Percentiles rank a stretch among this genome's conserved stretches.
Conservation (phyloP, 2,888 invertebrate species). For the Deroplatys truncata region DNA sequence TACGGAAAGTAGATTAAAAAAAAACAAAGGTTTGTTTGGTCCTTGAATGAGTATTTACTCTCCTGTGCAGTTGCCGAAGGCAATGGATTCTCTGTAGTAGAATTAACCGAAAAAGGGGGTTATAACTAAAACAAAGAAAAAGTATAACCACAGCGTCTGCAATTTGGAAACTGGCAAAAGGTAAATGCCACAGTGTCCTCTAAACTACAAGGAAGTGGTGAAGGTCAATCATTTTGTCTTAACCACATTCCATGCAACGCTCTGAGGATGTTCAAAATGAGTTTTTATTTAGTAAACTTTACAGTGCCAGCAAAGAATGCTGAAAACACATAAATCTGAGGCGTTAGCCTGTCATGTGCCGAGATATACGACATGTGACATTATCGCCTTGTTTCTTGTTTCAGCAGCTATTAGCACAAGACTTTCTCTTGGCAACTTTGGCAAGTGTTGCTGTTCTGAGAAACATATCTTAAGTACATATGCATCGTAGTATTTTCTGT, state of each 20-base stretch:
- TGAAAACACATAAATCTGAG: not conserved
- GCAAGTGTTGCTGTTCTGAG: not conserved
- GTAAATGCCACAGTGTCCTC: not conserved
- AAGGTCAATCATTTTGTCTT: not conserved
- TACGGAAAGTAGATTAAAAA: too few species aligned
- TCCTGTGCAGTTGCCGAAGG: too few species aligned
- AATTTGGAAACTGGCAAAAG: not conserved
- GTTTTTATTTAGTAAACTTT: not conserved
- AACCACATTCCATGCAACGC: not conserved
- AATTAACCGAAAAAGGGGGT: not conserved
- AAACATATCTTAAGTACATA: not conserved
- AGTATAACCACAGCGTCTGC: not conserved
- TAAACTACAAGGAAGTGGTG: not conserved
- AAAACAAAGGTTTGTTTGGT: too few species aligned
- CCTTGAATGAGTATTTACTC: too few species aligned
- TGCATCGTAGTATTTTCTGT: not conserved
- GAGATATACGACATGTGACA: not conserved
- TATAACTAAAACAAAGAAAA: not conserved
- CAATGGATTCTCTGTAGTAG: too few species aligned
- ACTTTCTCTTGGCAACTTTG: not conserved
- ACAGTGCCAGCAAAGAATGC: not conserved
- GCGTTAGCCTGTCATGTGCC: not conserved
- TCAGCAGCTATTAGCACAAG: not conserved
- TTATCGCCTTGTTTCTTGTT: not conserved
- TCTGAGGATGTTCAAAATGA: not conserved